Evolutionary conservation across 2,797 vertebrate species (phyloP).

Genomic region (Lepus oiostolus): DNA sequence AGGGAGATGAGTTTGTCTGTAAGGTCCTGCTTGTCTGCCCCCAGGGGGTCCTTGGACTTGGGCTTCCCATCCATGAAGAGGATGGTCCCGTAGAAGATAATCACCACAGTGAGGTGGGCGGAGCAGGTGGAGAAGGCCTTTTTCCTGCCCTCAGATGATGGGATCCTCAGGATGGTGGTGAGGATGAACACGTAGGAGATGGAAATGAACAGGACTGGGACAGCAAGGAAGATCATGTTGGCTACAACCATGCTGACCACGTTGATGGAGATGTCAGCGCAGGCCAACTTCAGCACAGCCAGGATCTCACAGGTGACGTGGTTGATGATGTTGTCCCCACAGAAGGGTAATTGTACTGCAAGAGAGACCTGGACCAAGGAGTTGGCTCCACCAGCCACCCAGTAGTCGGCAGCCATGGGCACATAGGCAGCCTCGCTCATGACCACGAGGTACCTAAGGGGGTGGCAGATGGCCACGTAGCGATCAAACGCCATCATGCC

Average conservation of each 20-base stretch:
- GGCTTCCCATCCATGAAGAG: slow-evolving; percentile 82
- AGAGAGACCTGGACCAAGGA: too few relatives aligned
- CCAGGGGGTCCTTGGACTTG: slow-evolving; percentile 59
- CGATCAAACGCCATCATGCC: slow-evolving; percentile 79
- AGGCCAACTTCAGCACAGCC: too few relatives aligned
- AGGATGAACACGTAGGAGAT: slow-evolving; percentile 74
- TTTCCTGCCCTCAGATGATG: slow-evolving; percentile 68
- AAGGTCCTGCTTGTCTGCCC: slow-evolving; percentile 73
- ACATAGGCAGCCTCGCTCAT: too few relatives aligned
- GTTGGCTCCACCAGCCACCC: too few relatives aligned
- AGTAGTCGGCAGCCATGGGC: too few relatives aligned
- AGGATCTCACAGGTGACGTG: too few relatives aligned
- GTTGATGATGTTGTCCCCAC: too few relatives aligned
- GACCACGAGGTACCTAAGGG: too few relatives aligned
- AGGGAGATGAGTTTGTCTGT: slow-evolving; percentile 81
- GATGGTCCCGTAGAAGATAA: slow-evolving; percentile 73
- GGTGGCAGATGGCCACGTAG: slow-evolving; percentile 80
- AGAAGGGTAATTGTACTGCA: too few relatives aligned
- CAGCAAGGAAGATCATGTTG: slow-evolving; percentile 72
- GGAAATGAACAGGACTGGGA: slow-evolving; percentile 74
- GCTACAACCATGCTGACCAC: slow-evolving; percentile 73
- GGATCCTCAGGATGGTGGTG: slow-evolving; percentile 73
- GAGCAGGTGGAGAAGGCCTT: slow-evolving; percentile 83
- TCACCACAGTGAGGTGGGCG: slow-evolving; percentile 74
- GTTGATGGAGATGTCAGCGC: too few relatives aligned